phyloP scores from a whole-genome alignment of 2,113 vertebrate genomes.

The Pionites leucogaster region DNA sequence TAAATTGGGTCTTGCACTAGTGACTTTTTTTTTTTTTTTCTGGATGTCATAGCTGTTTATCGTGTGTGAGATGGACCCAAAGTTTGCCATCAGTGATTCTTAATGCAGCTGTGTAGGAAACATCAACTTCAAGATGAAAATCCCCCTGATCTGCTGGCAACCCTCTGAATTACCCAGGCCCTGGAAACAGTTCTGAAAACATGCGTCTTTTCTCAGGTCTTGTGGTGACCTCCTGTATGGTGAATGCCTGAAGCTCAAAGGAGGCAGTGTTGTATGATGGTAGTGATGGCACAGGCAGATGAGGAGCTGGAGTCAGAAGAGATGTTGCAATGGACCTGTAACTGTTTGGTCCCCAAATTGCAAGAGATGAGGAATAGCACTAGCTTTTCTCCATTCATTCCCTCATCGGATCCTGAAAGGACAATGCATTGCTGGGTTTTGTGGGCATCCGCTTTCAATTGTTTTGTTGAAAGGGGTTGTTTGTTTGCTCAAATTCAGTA shows the following conservation, averaged over 20 bases:
- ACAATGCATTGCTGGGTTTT: neutral
- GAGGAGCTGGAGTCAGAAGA: neutral
- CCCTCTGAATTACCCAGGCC: neutral
- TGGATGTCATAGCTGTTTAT: neutral
- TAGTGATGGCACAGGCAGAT: neutral
- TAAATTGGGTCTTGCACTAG: neutral
- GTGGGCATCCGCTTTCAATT: neutral
- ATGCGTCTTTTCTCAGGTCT: neutral
- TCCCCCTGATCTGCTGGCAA: neutral
- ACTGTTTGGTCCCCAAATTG: neutral
- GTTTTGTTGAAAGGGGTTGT: neutral
- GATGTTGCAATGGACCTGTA: neutral
- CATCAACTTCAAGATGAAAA: neutral
- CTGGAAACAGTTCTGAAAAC: neutral
- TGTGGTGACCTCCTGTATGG: fast-evolving
- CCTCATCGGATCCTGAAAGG: neutral
- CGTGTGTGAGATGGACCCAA: neutral
- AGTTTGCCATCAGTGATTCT: neutral
- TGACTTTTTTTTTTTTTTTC: neutral
- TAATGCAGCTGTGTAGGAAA: neutral
- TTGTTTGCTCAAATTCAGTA: neutral
- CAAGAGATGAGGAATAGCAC: neutral
- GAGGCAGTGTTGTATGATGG: neutral
- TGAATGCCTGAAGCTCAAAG: neutral
- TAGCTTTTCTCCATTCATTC: neutral